Percentiles rank a stretch among this genome's conserved stretches.
phyloP scores from a whole-genome alignment of 30 jellyfish, hydroid and myxozoan species.

The Phacellophora camtschatica region DNA sequence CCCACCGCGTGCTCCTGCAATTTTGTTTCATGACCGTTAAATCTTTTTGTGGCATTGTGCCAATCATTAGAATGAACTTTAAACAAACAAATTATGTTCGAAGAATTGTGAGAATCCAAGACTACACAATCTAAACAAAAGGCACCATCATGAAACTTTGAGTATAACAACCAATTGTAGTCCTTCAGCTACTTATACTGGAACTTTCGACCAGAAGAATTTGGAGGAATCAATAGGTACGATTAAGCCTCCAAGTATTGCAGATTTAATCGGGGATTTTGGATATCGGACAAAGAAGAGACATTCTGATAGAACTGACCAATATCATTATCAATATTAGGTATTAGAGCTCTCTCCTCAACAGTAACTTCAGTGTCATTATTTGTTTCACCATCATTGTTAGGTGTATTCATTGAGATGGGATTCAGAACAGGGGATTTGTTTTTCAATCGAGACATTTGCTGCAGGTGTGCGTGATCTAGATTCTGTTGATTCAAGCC shows the following conservation, averaged over 20 bases:
- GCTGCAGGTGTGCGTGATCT: too few relatives aligned
- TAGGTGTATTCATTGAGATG: too few relatives aligned
- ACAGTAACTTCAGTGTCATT: neutral
- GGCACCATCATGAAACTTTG: constrained; percentile 57
- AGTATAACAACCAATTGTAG: constrained; percentile 59
- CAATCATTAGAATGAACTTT: neutral
- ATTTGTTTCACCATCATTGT: too few relatives aligned
- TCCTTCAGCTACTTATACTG: constrained; percentile 29
- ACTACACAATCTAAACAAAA: constrained; percentile 38
- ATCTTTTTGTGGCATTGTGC: neutral
- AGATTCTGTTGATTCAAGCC: too few relatives aligned
- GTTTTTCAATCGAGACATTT: too few relatives aligned
- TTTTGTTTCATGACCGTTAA: neutral
- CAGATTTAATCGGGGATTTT: neutral
- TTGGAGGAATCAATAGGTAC: constrained; percentile 1
- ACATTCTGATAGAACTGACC: neutral
- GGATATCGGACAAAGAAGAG: neutral
- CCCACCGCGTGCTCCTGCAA: neutral
- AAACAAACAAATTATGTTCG: neutral
- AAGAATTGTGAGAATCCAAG: neutral
- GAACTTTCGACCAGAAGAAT: constrained; percentile 16
- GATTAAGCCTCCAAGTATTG: constrained; percentile 19
- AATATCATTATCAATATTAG: neutral
- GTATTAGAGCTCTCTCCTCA: neutral
- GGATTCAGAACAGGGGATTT: too few relatives aligned